Base-by-base conservation (phyloP, 2,113 vertebrate genomes). In the Xenopus borealis region DNA sequence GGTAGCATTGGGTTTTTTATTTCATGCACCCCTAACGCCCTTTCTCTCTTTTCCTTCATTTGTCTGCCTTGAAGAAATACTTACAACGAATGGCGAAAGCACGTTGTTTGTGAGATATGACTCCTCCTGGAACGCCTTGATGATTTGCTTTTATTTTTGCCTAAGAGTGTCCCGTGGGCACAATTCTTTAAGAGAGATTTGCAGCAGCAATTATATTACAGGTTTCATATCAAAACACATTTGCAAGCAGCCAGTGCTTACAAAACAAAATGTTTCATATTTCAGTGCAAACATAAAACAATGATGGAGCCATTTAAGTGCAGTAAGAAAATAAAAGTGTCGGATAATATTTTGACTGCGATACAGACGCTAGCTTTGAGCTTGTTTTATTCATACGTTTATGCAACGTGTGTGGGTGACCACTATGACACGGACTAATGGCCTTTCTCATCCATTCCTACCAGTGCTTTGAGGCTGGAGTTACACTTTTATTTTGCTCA, bases 201-300 rank as follows among this genome's bases (percentile, higher is more conserved):
- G 87, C 89, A 94, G 90, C 89, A 94, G 91, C 89, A 91, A 88
- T 83, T 84, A 88, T 78, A 85, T 77, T 84, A 88, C 87, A 89
- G 85, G 85, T 86, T 55, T 85, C 88, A 87, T 84, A 83, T 90
- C 87, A 83, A 87, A 84, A 91, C 8, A 55, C 17, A 55, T 8
- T 69, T 84, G 88, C 86, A 90, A 92, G 89, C 89, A 87, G 79
- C 92, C 89, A 75, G 93, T 89, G 91, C 92, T 87, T 92, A 89
- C 90, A 81, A 88, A 92, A 81, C 85, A 86, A 87, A 84, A 83
- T 79, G 81, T 82, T 79, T 81, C 81, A 80, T 63, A 83, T 82
- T 83, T 90, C 86, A 92, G 93, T 93, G 92, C 90, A 92, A 91
- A 91, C 69, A 74, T 82, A 85, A 88, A 85, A 80, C 64, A 82